Evolutionary conservation across 2,888 invertebrate species (phyloP), one percentile per base, ranked within the genome.

Genomic region (Cheilosia urbana): DNA sequence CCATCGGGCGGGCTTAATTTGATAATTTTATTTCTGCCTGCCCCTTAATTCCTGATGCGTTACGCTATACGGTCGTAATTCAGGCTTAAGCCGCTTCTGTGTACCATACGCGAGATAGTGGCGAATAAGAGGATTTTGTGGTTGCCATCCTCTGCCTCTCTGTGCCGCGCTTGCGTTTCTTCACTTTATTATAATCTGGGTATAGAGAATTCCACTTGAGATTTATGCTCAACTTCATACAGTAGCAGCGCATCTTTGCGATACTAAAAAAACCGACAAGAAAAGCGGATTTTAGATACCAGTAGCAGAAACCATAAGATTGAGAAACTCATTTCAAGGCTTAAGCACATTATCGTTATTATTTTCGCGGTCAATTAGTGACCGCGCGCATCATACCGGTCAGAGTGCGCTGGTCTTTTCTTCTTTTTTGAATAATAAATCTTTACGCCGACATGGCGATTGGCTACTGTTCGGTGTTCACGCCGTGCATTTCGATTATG

Each of bases 281-380:
- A 55, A 27, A 45, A 45, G 15, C 45, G 37, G 69, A 85, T 77
- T 85, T 85, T 81, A 85, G 72, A 85, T 81, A 76, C 85, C 85
- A 85, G 85, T 85, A 85, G 85, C 85, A 63, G 68, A 76, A 81
- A 60, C 81, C 72, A 77, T 81, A 77, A 81, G 76, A 85, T 85
- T 85, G 76, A 81, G 85, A 81, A 85, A 85, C 81, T 85, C 76
- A 81, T 85, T 85, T 85, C 85, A 81, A 85, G 85, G 81, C 72
- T 85, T 85, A 81, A 85, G 81, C 81, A 77, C 76, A 85, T 85
- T 85, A 81, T 81, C 81, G 72, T 85, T 85, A 85, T 80, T 85
- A 85, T 85, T 85, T 85, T 85, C 85, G 81, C 85, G 85, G 85
- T 85, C 85, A 85, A 85, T 85, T 85, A 85, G 85, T 81, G 76